These are phyloP conservation scores for Chaenodraco wilsoni DNA, from an alignment of 2,797 vertebrate species.

Conservation along the genomic window DNA sequence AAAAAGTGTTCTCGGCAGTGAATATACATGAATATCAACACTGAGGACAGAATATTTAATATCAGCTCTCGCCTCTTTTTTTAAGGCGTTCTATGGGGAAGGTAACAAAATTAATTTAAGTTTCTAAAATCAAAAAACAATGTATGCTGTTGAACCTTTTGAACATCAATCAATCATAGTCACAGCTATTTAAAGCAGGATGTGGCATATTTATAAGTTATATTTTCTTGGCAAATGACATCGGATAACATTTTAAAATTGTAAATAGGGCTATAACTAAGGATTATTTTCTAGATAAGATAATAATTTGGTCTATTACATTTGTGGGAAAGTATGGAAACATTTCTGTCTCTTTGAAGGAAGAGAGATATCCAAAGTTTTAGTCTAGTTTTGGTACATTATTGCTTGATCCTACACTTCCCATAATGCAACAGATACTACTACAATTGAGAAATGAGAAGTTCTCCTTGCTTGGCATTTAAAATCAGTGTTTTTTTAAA, in stretches of 20 bases:
- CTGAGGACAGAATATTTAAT: constrained; percentile 61
- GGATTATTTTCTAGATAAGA: no score
- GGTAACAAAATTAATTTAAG: constrained; percentile 54
- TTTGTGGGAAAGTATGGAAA: no score
- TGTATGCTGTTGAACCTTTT: background rate
- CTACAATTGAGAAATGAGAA: background rate
- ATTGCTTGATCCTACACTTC: background rate
- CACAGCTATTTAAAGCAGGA: background rate
- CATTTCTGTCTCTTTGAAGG: no score
- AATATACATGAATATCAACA: constrained; percentile 74
- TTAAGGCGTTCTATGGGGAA: background rate
- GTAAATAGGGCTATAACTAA: no score
- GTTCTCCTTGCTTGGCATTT: background rate
- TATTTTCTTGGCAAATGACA: background rate
- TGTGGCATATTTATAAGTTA: background rate
- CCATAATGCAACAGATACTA: constrained; percentile 7
- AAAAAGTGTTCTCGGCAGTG: constrained; percentile 58
- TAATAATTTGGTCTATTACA: no score
- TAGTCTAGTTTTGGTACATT: background rate
- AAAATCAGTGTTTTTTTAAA: background rate
- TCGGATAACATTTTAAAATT: background rate
- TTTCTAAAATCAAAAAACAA: constrained; percentile 31
- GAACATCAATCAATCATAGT: constrained; percentile 6
- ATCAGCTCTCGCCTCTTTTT: constrained; percentile 49
- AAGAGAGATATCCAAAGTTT: background rate